Evolutionary conservation across 2,888 invertebrate genomes (phyloP), one percentile per base, ranked within the genome.

Genomic region (Seira ritae): DNA sequence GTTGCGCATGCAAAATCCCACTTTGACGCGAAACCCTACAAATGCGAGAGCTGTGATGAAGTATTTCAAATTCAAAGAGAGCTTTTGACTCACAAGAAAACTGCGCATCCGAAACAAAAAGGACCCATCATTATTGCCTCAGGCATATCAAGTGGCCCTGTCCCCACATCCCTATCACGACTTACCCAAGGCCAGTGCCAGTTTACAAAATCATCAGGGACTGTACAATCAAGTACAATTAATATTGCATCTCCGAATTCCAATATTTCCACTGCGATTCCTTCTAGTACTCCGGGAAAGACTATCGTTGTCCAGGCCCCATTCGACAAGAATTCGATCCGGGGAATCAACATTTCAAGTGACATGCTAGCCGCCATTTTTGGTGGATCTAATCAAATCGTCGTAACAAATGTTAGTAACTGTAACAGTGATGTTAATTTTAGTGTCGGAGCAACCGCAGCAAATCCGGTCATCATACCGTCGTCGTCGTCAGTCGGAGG

Each of bases 1-100:
- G 37, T 83, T 62, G 83, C 84, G 15, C 86, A 86, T 17, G 70
- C 84, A 6, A 86, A 86, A 78, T 55, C 65, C 8, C 86, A 86
- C 62, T 86, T 72, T 42, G 84, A 83, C 71, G 46, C 71, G 0
- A 80, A 77, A 46, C 82, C 80, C 10, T 86, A 84, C 80, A 83
- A 80, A 46, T 86, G 86, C 72, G 83, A 84, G 17, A 37, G 6
- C n/a, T 86, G 86, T 65, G 70, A 73, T 22, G 84, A 76, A n/a
- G 50, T 76, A 15, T 86, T 86, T 67, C 46, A 73, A 15, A 62
- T 84, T 74, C 86, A 86, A 67, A 76, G 73, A 46, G 83, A 83
- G 17, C 55, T 86, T 20, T 46, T 84, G 23, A 69, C 10, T 12
- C 86, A 86, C 50, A 65, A 69, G 60, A 79, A 76, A 65, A 76